Percentiles rank a stretch among this genome's conserved stretches.
Evolutionary conservation across 2,113 vertebrate genomes (phyloP).

Genomic region (Helogale parvula): DNA sequence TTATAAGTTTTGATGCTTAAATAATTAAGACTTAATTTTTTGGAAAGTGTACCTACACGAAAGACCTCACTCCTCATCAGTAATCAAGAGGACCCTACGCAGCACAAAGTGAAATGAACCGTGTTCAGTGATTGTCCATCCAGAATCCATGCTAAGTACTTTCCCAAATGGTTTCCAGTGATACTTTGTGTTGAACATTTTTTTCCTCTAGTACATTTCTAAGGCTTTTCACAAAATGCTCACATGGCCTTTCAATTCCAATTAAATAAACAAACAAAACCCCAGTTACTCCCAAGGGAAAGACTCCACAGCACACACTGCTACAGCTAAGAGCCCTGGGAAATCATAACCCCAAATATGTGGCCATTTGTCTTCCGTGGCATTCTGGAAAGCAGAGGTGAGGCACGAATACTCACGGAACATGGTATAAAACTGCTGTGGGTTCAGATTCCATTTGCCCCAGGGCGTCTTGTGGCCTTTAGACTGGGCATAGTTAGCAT

Average conservation of each 20-base stretch:
- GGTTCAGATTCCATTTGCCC: slow-evolving; percentile 99
- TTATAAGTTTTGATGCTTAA: neutral
- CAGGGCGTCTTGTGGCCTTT: slow-evolving; percentile 99
- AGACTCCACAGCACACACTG: neutral
- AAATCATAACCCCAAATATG: neutral
- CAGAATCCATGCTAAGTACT: neutral
- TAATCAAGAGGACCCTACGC: no score
- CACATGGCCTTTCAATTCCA: neutral
- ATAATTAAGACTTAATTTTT: neutral
- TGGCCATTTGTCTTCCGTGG: neutral
- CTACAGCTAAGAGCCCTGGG: neutral
- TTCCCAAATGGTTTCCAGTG: neutral
- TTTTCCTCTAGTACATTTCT: neutral
- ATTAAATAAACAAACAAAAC: neutral
- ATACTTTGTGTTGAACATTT: neutral
- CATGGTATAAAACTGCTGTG: slow-evolving; percentile 99
- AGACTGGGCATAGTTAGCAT: slow-evolving; percentile 97
- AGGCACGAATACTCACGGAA: slow-evolving; percentile 92
- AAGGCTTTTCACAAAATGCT: slow-evolving; percentile 6
- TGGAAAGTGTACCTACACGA: neutral
- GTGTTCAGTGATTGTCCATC: neutral
- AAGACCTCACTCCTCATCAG: neutral
- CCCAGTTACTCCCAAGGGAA: neutral
- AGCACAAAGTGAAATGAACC: neutral
- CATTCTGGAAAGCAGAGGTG: neutral